These are phyloP conservation scores for Eurystomus glaucurus DNA, from an alignment of 2,797 vertebrate species.

Conservation along the genomic window DNA sequence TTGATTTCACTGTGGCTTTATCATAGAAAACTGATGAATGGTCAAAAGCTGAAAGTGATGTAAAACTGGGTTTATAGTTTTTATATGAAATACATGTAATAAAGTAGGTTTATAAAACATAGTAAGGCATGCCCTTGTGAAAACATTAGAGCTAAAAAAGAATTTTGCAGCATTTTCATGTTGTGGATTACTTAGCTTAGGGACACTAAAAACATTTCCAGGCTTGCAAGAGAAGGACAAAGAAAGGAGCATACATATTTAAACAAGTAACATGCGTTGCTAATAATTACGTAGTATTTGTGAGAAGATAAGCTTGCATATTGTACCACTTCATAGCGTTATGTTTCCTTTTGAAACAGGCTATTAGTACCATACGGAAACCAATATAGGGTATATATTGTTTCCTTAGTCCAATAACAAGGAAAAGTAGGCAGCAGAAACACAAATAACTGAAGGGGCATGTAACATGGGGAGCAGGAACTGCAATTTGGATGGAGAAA, in stretches of 20 bases:
- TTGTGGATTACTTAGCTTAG: background rate
- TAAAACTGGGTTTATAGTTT: constrained; percentile 45
- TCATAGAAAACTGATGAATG: constrained; percentile 65
- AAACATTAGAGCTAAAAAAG: background rate
- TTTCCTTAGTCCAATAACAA: background rate
- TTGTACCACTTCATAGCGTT: background rate
- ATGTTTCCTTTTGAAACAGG: background rate
- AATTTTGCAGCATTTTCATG: background rate
- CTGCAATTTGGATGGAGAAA: background rate
- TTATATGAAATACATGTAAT: constrained; percentile 58
- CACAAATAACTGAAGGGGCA: background rate
- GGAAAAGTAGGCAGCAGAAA: background rate
- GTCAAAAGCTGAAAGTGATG: constrained; percentile 15
- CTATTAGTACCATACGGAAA: background rate
- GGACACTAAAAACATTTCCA: background rate
- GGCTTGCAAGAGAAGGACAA: background rate
- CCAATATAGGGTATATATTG: background rate
- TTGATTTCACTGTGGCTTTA: constrained; percentile 59
- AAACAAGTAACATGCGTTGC: background rate
- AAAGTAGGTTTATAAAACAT: constrained; percentile 60
- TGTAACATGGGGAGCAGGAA: background rate
- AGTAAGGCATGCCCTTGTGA: constrained; percentile 53
- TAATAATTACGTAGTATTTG: background rate
- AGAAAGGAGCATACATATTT: background rate
- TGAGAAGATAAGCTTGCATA: background rate